These are phyloP conservation scores for Pitta sordida DNA, from an alignment of 2,113 vertebrate species.

Conservation along the genomic window DNA sequence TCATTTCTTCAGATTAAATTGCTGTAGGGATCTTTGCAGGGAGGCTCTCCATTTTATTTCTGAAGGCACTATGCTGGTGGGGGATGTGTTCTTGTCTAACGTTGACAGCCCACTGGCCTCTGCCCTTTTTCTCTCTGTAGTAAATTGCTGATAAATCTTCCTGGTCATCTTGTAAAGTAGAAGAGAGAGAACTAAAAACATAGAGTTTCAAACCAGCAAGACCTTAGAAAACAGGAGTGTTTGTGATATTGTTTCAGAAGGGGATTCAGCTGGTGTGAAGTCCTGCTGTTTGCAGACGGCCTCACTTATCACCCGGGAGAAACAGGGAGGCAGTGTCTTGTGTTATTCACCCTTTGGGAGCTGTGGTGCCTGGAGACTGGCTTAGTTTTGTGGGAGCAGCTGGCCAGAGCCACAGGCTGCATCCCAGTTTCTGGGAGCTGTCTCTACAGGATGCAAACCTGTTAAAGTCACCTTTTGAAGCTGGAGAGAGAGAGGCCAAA, in stretches of 20 bases:
- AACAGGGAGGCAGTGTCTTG: neutral
- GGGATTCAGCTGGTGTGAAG: neutral
- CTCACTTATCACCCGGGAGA: neutral
- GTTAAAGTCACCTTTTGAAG: neutral
- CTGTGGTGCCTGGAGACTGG: neutral
- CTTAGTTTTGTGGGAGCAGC: neutral
- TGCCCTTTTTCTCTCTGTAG: neutral
- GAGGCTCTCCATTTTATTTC: neutral
- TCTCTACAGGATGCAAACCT: neutral
- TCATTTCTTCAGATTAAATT: neutral
- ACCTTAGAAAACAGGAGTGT: neutral
- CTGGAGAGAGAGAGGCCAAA: neutral
- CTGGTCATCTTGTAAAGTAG: neutral
- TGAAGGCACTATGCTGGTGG: neutral
- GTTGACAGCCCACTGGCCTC: neutral
- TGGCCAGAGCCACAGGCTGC: neutral
- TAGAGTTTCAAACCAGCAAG: neutral
- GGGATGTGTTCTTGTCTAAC: neutral
- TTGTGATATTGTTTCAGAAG: neutral
- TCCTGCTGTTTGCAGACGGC: neutral
- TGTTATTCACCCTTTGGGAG: rapidly evolving
- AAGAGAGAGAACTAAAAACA: neutral
- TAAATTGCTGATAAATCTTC: neutral
- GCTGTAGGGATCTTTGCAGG: neutral
- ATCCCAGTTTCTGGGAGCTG: neutral